phyloP scores from a whole-genome alignment of 2,888 invertebrate species.

The Allygus modestus region DNA sequence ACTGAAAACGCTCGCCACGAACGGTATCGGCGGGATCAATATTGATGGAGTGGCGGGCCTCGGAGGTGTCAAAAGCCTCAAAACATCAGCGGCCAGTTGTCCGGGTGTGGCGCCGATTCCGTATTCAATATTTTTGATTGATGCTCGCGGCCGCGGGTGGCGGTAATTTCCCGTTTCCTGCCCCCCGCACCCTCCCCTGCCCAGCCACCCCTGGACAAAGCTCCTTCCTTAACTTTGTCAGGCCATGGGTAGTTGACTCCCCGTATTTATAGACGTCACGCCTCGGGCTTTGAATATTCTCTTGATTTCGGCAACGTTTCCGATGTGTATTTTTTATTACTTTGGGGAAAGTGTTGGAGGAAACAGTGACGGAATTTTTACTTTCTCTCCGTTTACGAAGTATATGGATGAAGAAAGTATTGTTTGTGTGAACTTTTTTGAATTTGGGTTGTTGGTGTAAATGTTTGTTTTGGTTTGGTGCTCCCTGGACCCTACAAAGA shows the following conservation, averaged over 20 bases:
- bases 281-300: conserved; percentile 29
- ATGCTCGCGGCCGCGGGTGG: conserved; percentile 60
- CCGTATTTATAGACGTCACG: conserved; percentile 45
- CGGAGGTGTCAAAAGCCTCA: conserved; percentile 42
- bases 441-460: too few species aligned
- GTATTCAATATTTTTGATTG: conserved; percentile 61
- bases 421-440: too few species aligned
- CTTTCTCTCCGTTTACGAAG: too few species aligned
- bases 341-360: background rate
- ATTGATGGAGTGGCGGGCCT: conserved; percentile 10
- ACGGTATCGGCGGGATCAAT: background rate
- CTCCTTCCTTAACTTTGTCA: conserved; percentile 59
- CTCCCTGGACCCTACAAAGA: too few species aligned
- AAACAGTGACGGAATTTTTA: background rate
- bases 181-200: conserved; percentile 17
- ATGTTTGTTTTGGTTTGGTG: too few species aligned
- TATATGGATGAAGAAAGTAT: background rate
- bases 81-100: conserved; percentile 23
- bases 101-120: conserved; percentile 62
- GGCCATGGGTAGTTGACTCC: conserved; percentile 52
- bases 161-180: conserved; percentile 63
- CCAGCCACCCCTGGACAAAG: conserved; percentile 56
- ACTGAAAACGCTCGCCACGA: too few species aligned
- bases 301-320: conserved; percentile 18
- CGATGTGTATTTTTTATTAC: background rate